These are phyloP conservation scores for Corythoichthys haematopterus DNA, from an alignment of 2,113 vertebrate genomes.

Conservation along the genomic window DNA sequence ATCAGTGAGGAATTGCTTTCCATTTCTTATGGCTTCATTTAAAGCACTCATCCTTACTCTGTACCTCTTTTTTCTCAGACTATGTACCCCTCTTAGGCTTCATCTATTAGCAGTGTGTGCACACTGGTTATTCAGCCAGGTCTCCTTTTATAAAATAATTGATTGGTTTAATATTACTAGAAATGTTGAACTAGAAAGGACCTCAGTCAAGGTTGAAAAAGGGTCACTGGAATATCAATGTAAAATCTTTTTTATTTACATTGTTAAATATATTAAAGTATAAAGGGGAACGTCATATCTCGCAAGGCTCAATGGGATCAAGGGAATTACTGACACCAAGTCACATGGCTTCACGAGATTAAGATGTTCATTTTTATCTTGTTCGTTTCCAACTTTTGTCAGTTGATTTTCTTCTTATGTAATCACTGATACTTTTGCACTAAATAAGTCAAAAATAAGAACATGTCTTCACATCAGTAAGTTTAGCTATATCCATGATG, in stretches of 20 bases:
- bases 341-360: too few species aligned
- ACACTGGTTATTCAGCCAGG: conserved; percentile 39
- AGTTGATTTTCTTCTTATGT: too few species aligned
- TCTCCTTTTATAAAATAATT: conserved; percentile 33
- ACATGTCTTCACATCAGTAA: too few species aligned
- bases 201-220: neutral
- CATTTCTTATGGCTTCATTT: conserved; percentile 48
- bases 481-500: too few species aligned
- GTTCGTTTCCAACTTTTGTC: too few species aligned
- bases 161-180: neutral
- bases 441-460: too few species aligned
- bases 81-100: conserved; percentile 11
- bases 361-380: too few species aligned
- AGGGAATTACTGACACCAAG: too few species aligned
- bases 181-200: neutral
- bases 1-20: conserved; percentile 37
- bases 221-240: neutral
- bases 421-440: too few species aligned
- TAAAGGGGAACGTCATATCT: too few species aligned
- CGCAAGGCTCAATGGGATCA: too few species aligned
- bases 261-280: too few species aligned
- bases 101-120: conserved; percentile 38
- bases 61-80: conserved; percentile 6
- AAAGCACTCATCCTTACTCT: neutral
- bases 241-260: neutral